Evolutionary conservation across 2,113 vertebrate genomes (phyloP).

Genomic region (Tragelaphus strepsiceros): DNA sequence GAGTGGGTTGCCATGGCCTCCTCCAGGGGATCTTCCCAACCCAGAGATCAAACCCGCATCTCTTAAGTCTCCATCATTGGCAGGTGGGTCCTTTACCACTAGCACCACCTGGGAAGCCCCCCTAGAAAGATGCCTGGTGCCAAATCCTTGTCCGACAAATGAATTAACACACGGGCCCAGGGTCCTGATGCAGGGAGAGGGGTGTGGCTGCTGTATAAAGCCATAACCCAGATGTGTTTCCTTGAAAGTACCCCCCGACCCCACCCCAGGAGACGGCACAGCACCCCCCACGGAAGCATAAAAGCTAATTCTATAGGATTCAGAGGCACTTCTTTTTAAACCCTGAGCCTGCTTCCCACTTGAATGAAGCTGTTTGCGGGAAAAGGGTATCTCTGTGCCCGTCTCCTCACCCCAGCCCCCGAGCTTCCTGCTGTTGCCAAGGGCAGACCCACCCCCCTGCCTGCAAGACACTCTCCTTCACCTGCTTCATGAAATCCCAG

Average conservation of each 20-base stretch:
- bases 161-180: fast-evolving
- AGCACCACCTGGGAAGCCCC: not conserved
- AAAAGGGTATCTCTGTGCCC: not conserved
- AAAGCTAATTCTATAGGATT: not conserved
- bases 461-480: fast-evolving
- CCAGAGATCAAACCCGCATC: fast-evolving
- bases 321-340: not conserved
- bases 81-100: not conserved
- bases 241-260: not conserved
- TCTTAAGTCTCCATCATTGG: not conserved
- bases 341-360: not conserved
- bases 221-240: not conserved
- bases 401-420: not conserved
- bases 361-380: not conserved
- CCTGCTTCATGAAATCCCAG: not conserved
- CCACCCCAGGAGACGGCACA: fast-evolving
- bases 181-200: not conserved
- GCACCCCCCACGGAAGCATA: not conserved
- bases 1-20: not conserved
- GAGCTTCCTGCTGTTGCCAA: not conserved
- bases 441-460: fast-evolving
- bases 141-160: fast-evolving
- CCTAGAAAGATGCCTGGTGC: not conserved
- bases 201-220: not conserved
- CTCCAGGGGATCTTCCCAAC: not conserved